Conservation (phyloP, 2,797 vertebrate genomes). For the Epinephelus coioides region DNA sequence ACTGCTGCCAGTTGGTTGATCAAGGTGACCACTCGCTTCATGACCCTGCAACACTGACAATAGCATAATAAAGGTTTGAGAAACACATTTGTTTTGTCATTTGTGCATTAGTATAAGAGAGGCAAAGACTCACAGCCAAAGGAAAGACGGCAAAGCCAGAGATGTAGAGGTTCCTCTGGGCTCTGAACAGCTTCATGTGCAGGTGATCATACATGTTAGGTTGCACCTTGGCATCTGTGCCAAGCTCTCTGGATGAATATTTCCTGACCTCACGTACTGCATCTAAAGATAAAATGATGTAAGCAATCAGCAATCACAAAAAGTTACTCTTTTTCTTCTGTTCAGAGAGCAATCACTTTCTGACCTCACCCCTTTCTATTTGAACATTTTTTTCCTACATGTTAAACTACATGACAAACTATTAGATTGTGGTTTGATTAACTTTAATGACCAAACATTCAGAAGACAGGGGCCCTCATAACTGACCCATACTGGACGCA, state of each 20-base stretch:
- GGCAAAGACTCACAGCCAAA: slow-evolving; percentile 93
- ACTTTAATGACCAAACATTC: neutral
- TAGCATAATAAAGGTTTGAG: neutral
- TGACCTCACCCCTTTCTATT: too few relatives aligned
- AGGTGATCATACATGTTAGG: slow-evolving; percentile 89
- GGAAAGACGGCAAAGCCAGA: slow-evolving; percentile 96
- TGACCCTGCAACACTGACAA: slow-evolving; percentile 74
- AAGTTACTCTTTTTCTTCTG: too few relatives aligned
- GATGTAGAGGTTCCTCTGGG: slow-evolving; percentile 96
- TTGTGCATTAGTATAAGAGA: neutral
- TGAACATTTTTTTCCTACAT: too few relatives aligned
- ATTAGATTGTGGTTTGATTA: too few relatives aligned
- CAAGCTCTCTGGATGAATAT: slow-evolving; percentile 83
- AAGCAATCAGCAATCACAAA: neutral
- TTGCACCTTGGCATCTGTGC: slow-evolving; percentile 74
- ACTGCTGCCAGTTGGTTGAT: slow-evolving; percentile 92
- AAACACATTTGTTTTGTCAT: neutral
- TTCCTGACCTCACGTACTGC: slow-evolving; percentile 94
- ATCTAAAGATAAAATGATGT: slow-evolving; percentile 79
- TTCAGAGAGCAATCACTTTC: too few relatives aligned
- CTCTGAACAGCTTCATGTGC: slow-evolving; percentile 96
- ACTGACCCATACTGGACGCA: too few relatives aligned
- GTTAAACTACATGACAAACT: too few relatives aligned
- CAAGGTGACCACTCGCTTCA: slow-evolving; percentile 92
- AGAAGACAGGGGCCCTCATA: neutral